Base-by-base conservation (phyloP, 2,888 invertebrate species). In the Perizoma affinitatum region DNA sequence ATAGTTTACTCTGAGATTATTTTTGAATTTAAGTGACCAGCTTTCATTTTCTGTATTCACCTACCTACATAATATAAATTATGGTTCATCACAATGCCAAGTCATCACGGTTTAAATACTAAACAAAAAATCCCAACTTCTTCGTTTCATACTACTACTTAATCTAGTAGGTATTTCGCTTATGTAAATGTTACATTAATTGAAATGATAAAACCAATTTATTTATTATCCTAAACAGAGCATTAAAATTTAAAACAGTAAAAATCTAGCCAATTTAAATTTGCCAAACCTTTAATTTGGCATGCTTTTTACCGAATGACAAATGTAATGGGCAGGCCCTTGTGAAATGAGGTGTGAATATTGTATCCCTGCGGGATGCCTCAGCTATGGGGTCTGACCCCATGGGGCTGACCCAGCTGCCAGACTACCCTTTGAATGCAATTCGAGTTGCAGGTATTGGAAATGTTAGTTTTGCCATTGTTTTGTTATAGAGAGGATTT, bases 271-370 rank as follows among this genome's bases (percentile, higher is more conserved):
- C 75, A 85, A 85, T 86, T 83, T 73, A 68, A 73, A 67, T 58
- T 63, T 59, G 60, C 58, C 70, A 76, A 80, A 72, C 78, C 79
- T 75, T 80, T 80, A 78, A 83, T 82, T 83, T 78, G 76, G 68
- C 77, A 74, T 73, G 64, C 72, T 80, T 78, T 76, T 75, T 73
- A 80, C 62, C 79, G 79, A 54, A 80, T 84, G 84, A 84, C 83
- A 85, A 87, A 86, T 83, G 83, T 76, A 84, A 82, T 83, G 83
- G 88, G 82, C 79, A 74, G 79, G 80, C 77, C 76, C 79, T 82
- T 83, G 90, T 88, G 86, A 89, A 92, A 90, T 90, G 91, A 91
- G 89, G 91, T 91, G 92, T 91, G 92, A 92, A 90, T 92, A 91
- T 91, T 90, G 90, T 72, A 72, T 84, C 89, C 83, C 90, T 59